Evolutionary conservation across 2,113 vertebrate species (phyloP), one percentile per base, ranked within the genome.

Genomic region (Siniperca chuatsi): DNA sequence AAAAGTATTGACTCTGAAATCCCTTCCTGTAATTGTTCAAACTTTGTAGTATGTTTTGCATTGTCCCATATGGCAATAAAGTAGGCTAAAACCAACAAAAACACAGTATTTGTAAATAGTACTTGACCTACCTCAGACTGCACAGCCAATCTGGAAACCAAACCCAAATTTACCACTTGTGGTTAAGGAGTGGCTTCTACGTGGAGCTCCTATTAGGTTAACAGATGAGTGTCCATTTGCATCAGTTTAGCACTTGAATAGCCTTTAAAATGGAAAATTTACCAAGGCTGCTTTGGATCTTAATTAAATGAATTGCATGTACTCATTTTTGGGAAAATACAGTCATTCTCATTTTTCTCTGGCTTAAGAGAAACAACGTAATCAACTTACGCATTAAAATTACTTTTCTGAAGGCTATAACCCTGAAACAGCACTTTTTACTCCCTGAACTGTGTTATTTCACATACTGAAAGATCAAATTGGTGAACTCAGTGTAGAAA

Each of bases 171-270:
- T n/a, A 81, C 58, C 61, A 79, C 68, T 82, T 54, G 75, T 55
- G 54, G 80, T 84, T 80, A 79, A 81, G 77, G 68, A 87, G 81
- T 78, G 78, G 78, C 62, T 23, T 64, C 42, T 15, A 71, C 78
- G 65, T 54, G 40, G 58, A 58, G 55, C 58, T 81, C 50, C 64
- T 70, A 37, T 81, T 81, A 66, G 68, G 25, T 70, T 84, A 75
- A 84, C 71, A 46, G 68, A 81, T 66, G 66, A 89, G 78, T 80
- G 55, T 67, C 76, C 55, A 21, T 89, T 83, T 79, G 84, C 79
- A 33, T 84, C 52, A 86, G 57, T 84, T 81, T 72, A 64, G 46
- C 74, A 75, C 52, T 85, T 57, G 18, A 85, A 54, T 37, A 65
- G 23, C 62, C 62, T 74, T 87, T 73, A 57, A 75, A 78, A 76